Evolutionary conservation across 2,888 invertebrate genomes (phyloP).

Genomic region (Eumerus sabulonum): DNA sequence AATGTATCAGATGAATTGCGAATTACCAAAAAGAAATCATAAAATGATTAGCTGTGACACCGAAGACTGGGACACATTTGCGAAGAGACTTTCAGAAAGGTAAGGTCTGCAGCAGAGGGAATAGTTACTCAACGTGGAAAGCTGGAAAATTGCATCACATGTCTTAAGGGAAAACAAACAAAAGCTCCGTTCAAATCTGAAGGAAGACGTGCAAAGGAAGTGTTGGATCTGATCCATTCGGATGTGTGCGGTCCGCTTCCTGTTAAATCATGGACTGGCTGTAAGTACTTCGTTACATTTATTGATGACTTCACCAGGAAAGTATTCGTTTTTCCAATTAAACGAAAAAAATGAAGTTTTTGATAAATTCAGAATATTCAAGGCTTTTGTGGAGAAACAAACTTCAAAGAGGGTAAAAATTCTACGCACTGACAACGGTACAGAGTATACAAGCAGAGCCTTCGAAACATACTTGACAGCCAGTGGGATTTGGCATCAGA

Average conservation of each 20-base stretch:
- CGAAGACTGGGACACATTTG: slow-evolving; percentile 69
- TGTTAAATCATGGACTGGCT: slow-evolving; percentile 25
- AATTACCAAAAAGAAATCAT: background rate
- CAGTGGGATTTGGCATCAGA: slow-evolving; percentile 28
- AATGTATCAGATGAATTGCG: slow-evolving; percentile 44
- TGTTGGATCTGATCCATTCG: slow-evolving; percentile 73
- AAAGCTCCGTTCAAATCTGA: slow-evolving; percentile 61
- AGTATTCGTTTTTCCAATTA: slow-evolving; percentile 31
- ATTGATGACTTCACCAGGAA: slow-evolving; percentile 72
- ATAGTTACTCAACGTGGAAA: background rate
- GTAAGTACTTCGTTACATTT: slow-evolving; percentile 74
- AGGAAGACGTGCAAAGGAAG: slow-evolving; percentile 55
- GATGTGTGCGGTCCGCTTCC: slow-evolving; percentile 76
- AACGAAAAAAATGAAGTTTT: slow-evolving; percentile 19
- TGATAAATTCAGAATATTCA: slow-evolving; percentile 1
- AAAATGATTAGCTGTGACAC: slow-evolving; percentile 62
- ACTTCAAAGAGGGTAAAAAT: background rate
- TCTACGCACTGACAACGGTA: slow-evolving; percentile 6
- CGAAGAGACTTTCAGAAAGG: background rate
- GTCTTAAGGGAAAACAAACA: slow-evolving; percentile 69
- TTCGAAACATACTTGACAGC: slow-evolving; percentile 30
- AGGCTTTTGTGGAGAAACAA: too few species aligned
- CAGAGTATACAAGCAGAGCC: slow-evolving; percentile 14
- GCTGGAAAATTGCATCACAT: background rate
- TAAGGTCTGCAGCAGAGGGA: background rate